Percentiles rank a stretch among this genome's conserved stretches.
These are phyloP conservation scores for Chrysolina oricalcia DNA, from an alignment of 2,888 invertebrate species.

Conservation along the genomic window DNA sequence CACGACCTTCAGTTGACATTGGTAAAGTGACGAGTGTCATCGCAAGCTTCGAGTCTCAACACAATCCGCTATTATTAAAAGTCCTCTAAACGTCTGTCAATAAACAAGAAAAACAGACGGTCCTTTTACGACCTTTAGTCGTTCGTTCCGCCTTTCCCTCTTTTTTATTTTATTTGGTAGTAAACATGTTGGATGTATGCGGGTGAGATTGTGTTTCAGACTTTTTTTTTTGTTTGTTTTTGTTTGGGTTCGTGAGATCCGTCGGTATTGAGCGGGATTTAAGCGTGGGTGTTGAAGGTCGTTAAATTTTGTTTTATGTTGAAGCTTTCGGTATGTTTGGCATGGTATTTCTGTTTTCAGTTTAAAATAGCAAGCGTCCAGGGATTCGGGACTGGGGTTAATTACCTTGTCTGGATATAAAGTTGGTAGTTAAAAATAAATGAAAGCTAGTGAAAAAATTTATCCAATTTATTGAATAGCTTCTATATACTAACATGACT, in stretches of 20 bases:
- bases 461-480: too few species aligned
- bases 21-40: constrained; percentile 15
- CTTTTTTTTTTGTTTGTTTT: constrained; percentile 17
- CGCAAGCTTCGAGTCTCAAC: constrained; percentile 5
- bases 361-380: too few species aligned
- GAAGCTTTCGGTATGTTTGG: background rate
- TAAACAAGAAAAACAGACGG: constrained; percentile 24
- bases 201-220: background rate
- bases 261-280: background rate
- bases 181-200: constrained; percentile 25
- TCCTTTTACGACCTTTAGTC: constrained; percentile 15
- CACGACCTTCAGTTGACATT: constrained; percentile 20
- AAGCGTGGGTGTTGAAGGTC: constrained; percentile 5
- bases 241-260: background rate
- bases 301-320: constrained; percentile 11
- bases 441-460: too few species aligned
- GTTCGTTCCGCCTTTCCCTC: constrained; percentile 13
- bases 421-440: too few species aligned
- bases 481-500: too few species aligned
- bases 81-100: constrained; percentile 24
- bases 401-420: too few species aligned
- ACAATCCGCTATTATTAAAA: constrained; percentile 15
- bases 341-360: too few species aligned
- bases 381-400: too few species aligned
- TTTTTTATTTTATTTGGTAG: constrained; percentile 1